Percentiles rank a stretch among this genome's conserved stretches.
Evolutionary conservation across 2,888 invertebrate genomes (phyloP).

Genomic region (Bombyx huttoni): DNA sequence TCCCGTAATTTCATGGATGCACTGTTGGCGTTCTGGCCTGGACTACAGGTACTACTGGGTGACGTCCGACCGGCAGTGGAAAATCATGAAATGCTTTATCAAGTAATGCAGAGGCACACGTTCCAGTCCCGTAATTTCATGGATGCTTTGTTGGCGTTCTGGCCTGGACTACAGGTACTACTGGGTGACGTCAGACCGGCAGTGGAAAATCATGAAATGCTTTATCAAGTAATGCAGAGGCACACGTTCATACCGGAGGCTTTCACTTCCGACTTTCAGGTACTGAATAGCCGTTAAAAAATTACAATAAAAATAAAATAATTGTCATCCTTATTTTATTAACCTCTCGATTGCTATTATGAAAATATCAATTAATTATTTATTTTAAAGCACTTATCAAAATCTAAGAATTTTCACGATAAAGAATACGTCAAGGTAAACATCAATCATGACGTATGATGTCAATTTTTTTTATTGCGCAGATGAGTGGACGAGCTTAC

Average conservation of each 20-base stretch:
- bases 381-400: too few relatives aligned
- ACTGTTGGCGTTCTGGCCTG: conserved; percentile 97
- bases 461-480: too few relatives aligned
- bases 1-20: conserved; percentile 98
- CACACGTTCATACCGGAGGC: conserved; percentile 99
- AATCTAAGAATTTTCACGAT: too few relatives aligned
- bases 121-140: conserved; percentile 96
- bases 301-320: too few relatives aligned
- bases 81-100: conserved; percentile 98
- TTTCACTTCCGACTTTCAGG: conserved; percentile 96
- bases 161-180: conserved; percentile 95
- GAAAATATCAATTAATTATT: too few relatives aligned
- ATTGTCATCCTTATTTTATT: too few relatives aligned
- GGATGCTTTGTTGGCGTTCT: conserved; percentile 97
- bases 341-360: too few relatives aligned
- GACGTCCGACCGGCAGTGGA: conserved; percentile 98
- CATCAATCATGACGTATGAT: too few relatives aligned
- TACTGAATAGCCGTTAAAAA: conserved; percentile 15
- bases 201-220: conserved; percentile 99
- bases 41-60: conserved; percentile 89
- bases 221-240: conserved; percentile 97
- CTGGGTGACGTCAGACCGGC: conserved; percentile 95
- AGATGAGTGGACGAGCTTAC: too few relatives aligned
- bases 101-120: conserved; percentile 98
- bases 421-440: too few relatives aligned